Evolutionary conservation across 2,113 vertebrate species (phyloP).

Genomic region (Pollimyrus isidori): DNA sequence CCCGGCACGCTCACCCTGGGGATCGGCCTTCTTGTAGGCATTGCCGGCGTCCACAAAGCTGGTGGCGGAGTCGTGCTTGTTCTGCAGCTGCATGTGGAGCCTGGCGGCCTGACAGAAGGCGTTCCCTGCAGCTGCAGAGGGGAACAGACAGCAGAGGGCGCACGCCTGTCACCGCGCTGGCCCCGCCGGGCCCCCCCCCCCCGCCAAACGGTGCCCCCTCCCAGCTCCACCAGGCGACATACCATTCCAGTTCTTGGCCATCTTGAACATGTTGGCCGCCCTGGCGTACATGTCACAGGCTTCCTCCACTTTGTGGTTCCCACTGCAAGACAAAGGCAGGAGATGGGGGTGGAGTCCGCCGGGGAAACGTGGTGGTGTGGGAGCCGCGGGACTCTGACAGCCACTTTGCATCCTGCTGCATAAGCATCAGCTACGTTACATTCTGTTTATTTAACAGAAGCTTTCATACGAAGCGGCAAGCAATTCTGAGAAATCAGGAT

Average conservation of each 20-base stretch:
- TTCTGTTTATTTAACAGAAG: neutral
- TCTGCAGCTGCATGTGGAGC: slow-evolving; percentile 94
- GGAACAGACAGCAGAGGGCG: neutral
- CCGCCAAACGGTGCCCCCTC: neutral
- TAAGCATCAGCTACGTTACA: neutral
- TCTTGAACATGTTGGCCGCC: slow-evolving; percentile 99
- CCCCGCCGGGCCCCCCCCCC: too few species aligned
- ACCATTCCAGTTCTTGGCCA: slow-evolving; percentile 98
- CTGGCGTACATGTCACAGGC: slow-evolving; percentile 98
- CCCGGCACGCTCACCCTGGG: slow-evolving; percentile 68
- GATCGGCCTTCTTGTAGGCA: slow-evolving; percentile 91
- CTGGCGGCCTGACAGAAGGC: slow-evolving; percentile 92
- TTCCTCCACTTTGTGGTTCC: slow-evolving; percentile 89
- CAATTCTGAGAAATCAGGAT: neutral
- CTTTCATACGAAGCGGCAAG: neutral
- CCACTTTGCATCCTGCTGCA: neutral
- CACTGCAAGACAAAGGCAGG: slow-evolving; percentile 54
- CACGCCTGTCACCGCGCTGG: neutral
- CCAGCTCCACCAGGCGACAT: slow-evolving; percentile 27
- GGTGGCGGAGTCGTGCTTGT: slow-evolving; percentile 91
- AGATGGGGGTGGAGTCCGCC: neutral
- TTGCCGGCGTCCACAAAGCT: slow-evolving; percentile 95
- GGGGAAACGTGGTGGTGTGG: neutral
- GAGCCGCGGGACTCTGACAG: neutral
- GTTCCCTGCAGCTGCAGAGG: slow-evolving; percentile 73